A percentile compares a stretch with the other conserved stretches of the same genome.
Conservation (phyloP, 2,888 invertebrate genomes). For the Caenorhabditis sp. region DNA sequence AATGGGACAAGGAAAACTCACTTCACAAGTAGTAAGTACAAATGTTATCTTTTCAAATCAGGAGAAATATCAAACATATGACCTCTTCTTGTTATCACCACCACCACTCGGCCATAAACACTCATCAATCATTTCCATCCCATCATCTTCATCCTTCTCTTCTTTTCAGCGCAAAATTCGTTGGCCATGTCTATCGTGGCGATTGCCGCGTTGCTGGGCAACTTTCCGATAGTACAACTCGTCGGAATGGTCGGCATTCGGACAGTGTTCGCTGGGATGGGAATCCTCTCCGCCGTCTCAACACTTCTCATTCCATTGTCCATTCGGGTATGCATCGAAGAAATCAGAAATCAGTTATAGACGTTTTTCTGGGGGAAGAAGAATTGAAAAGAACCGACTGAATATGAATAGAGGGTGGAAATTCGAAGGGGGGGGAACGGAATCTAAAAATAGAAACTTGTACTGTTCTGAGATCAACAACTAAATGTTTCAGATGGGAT, state of each 20-base stretch:
- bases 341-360: slow-evolving; percentile 19
- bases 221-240: slow-evolving; percentile 80
- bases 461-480: too few relatives aligned
- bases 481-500: slow-evolving; percentile 75
- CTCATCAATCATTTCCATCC: slow-evolving; percentile 36
- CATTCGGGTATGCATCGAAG: slow-evolving; percentile 68
- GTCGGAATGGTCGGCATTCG: slow-evolving; percentile 81
- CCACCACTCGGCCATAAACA: slow-evolving; percentile 26
- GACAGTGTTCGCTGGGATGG: slow-evolving; percentile 79
- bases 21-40: slow-evolving; percentile 61
- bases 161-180: slow-evolving; percentile 73
- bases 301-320: slow-evolving; percentile 79
- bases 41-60: slow-evolving; percentile 10
- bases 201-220: slow-evolving; percentile 79
- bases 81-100: slow-evolving; percentile 39
- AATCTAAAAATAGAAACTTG: slow-evolving; percentile 13
- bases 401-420: background rate
- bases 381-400: background rate
- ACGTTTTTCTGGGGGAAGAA: background rate
- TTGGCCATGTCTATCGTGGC: slow-evolving; percentile 80
- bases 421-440: background rate
- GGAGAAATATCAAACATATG: slow-evolving; percentile 41
- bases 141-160: background rate
- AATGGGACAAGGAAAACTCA: slow-evolving; percentile 47
- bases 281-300: slow-evolving; percentile 78